Evolutionary conservation across 2,113 vertebrate species (phyloP).

Genomic region (Corynorhinus townsendii): DNA sequence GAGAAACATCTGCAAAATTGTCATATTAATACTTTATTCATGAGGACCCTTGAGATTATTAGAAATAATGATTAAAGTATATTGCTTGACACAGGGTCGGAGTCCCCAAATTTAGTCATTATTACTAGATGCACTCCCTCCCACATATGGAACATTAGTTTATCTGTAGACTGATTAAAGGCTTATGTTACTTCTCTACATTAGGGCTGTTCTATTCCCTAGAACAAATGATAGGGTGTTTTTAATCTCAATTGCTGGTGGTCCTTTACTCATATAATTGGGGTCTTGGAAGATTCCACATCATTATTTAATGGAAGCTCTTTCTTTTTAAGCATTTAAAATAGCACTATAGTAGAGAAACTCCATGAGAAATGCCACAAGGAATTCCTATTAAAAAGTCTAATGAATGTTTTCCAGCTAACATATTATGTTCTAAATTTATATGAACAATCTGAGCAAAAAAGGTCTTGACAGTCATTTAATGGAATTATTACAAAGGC

Average conservation of each 20-base stretch:
- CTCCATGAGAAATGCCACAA: constrained; percentile 34
- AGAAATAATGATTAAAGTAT: not conserved
- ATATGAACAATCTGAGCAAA: constrained; percentile 66
- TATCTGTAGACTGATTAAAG: not conserved
- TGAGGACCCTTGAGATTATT: not conserved
- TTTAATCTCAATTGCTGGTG: not conserved
- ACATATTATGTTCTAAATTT: constrained; percentile 70
- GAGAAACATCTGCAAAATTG: not conserved
- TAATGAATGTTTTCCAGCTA: constrained; percentile 71
- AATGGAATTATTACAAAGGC: constrained; percentile 74
- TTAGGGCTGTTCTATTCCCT: not conserved
- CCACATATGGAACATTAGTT: not conserved
- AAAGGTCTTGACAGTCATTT: constrained; percentile 62
- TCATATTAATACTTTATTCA: not conserved
- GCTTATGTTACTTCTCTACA: not conserved
- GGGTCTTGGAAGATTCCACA: not conserved
- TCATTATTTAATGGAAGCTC: not conserved
- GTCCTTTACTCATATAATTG: not conserved
- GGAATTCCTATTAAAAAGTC: constrained; percentile 57
- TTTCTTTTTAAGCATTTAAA: not conserved
- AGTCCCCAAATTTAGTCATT: not conserved
- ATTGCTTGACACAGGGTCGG: not conserved
- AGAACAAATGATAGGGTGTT: not conserved
- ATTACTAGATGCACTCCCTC: not conserved
- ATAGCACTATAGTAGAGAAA: not conserved